These are phyloP conservation scores for Bellardia bayeri DNA, from an alignment of 2,888 invertebrate species.

Conservation along the genomic window DNA sequence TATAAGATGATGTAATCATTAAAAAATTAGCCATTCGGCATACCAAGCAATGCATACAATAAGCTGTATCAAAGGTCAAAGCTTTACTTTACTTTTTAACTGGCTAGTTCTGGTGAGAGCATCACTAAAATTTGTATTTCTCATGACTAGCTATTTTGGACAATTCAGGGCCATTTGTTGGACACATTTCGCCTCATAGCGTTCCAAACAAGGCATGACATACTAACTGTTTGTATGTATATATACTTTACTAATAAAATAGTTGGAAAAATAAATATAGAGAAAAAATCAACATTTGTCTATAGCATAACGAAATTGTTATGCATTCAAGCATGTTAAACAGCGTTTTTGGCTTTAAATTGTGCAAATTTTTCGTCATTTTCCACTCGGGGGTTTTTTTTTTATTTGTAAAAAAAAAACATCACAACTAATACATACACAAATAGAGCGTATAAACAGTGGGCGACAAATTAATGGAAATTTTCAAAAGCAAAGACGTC, in stretches of 20 bases:
- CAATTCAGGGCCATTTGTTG: background rate
- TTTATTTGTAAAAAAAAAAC: background rate
- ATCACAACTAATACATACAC: background rate
- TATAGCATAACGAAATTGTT: constrained; percentile 78
- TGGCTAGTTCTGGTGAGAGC: no score
- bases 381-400: constrained; percentile 65
- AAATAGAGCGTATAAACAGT: constrained; percentile 38
- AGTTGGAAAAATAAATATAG: constrained; percentile 22
- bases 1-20: no score
- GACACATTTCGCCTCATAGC: background rate
- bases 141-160: no score
- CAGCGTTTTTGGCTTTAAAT: constrained; percentile 76
- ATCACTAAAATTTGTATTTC: no score
- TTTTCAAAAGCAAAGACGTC: no score
- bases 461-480: constrained; percentile 1
- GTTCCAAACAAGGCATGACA: constrained; percentile 41
- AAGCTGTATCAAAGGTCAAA: no score
- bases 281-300: constrained; percentile 42
- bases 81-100: no score
- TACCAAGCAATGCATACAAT: no score
- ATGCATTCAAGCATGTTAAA: constrained; percentile 80
- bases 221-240: constrained; percentile 10
- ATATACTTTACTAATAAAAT: constrained; percentile 42
- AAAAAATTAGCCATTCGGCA: no score
- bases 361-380: constrained; percentile 75